These are phyloP conservation scores for Nowickia ferox DNA, from an alignment of 2,888 invertebrate species.

Conservation along the genomic window DNA sequence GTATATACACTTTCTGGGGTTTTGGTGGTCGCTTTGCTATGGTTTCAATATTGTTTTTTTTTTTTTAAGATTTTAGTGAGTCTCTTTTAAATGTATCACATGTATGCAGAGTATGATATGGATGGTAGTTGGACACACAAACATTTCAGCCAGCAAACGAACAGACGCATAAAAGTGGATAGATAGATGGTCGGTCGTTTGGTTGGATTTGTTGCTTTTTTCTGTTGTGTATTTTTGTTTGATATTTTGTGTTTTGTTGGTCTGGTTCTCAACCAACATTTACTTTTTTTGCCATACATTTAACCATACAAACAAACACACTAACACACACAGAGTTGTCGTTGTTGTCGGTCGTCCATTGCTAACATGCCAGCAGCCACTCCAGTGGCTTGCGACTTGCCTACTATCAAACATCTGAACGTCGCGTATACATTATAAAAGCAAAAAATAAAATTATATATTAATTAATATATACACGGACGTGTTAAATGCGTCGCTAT, in stretches of 20 bases:
- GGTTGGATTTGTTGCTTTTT: constrained; percentile 63
- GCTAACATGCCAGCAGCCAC: constrained; percentile 74
- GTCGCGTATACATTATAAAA: constrained; percentile 65
- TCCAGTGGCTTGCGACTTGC: constrained; percentile 76
- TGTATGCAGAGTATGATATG: constrained; percentile 57
- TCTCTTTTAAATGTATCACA: constrained; percentile 68
- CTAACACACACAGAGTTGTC: constrained; percentile 52
- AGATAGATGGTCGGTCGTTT: constrained; percentile 64
- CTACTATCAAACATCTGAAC: constrained; percentile 73
- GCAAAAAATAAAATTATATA: constrained; percentile 20
- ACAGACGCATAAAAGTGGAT: constrained; percentile 61
- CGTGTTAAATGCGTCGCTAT: constrained; percentile 56
- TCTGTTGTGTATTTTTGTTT: constrained; percentile 46
- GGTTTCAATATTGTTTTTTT: constrained; percentile 38
- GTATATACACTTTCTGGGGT: constrained; percentile 45
- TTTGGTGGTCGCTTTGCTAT: constrained; percentile 59
- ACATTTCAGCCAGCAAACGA: constrained; percentile 28
- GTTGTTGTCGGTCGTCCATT: constrained; percentile 74
- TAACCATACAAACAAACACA: constrained; percentile 54
- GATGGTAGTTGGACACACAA: constrained; percentile 56
- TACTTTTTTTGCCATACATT: constrained; percentile 63
- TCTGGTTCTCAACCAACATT: constrained; percentile 70
- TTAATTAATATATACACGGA: constrained; percentile 45
- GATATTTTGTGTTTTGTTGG: constrained; percentile 64
- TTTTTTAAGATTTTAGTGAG: constrained; percentile 45